Base-by-base conservation (phyloP, 2,888 invertebrate species). In the Iphiclides podalirius region DNA sequence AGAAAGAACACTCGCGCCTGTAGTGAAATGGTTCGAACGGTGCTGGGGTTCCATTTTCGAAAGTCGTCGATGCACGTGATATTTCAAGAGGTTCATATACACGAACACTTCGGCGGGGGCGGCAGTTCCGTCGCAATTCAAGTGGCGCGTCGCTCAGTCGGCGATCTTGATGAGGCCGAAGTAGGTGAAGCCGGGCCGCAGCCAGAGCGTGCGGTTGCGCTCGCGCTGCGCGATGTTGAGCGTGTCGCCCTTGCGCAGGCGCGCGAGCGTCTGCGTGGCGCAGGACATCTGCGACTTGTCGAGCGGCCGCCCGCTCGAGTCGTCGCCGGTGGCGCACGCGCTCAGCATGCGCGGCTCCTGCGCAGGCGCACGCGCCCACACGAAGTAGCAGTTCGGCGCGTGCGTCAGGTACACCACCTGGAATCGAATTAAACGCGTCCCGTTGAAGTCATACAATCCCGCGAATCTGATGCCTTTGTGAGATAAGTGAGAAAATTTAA, bases 121-220 rank as follows among this genome's bases (percentile, higher is more conserved):
- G n/a, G n/a, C n/a, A n/a, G n/a, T n/a, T n/a, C n/a, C n/a, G n/a
- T n/a, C n/a, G n/a, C n/a, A n/a, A n/a, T n/a, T n/a, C n/a, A n/a
- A n/a, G n/a, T n/a, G n/a, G n/a, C n/a, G n/a, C n/a, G n/a, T n/a
- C 20, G 20, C 70, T 41, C 80, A 86, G 76, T 85, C 79, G 74
- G 79, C 77, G 60, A 88, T 71, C 75, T 86, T 87, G 4, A 87
- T 67, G 44, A 88, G 83, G 1, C 87, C 87, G 48, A 87, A 64
- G 67, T 80, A 85, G 1, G 79, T 73, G 59, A 82, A 80, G 0
- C 87, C 87, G 0, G 74, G 75, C 52, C 72, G 50, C 0, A 87
- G 72, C 75, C 78, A 79, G 9, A 88, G 62, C 1, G 79, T 85
- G 20, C 79, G 65, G 64, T 86, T 82, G 0, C 64, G 74, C 58